Conservation (phyloP, 2,797 vertebrate species). For the Lates japonicus region DNA sequence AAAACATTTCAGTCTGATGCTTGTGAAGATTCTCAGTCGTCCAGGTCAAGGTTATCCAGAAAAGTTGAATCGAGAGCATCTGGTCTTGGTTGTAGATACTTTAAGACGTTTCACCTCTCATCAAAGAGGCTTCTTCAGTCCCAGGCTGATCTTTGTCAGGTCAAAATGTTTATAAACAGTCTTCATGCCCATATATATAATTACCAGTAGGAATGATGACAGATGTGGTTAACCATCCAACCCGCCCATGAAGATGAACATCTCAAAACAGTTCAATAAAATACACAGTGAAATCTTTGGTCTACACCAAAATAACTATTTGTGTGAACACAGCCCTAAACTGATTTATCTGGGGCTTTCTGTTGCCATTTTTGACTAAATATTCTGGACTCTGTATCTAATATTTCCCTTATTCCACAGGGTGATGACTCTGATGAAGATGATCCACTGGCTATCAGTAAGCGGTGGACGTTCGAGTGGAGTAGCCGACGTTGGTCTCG, state of each 20-base stretch:
- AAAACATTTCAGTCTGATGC: not conserved
- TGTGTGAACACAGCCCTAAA: not conserved
- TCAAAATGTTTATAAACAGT: too few relatives aligned
- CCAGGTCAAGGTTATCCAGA: too few relatives aligned
- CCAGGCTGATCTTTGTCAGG: not conserved
- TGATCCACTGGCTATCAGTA: constrained; percentile 95
- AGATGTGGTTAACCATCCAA: not conserved
- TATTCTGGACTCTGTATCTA: not conserved
- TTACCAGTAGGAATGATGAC: not conserved
- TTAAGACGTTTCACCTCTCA: too few relatives aligned
- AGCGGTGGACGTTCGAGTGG: constrained; percentile 98
- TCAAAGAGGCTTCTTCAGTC: not conserved
- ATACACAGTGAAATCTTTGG: not conserved
- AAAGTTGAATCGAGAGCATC: too few relatives aligned
- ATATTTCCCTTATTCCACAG: constrained; percentile 75
- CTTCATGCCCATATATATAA: not conserved
- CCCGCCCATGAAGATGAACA: not conserved
- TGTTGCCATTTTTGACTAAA: not conserved
- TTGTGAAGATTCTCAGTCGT: too few relatives aligned
- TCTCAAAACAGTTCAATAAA: not conserved
- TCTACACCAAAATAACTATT: not conserved
- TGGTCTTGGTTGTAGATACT: too few relatives aligned
- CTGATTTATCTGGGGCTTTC: not conserved
- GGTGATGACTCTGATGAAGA: constrained; percentile 98
- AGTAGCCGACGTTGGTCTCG: constrained; percentile 96